A percentile compares a stretch with the other conserved stretches of the same genome.
phyloP scores from a whole-genome alignment of 2,797 vertebrate species.

The Eupleurogrammus muticus region DNA sequence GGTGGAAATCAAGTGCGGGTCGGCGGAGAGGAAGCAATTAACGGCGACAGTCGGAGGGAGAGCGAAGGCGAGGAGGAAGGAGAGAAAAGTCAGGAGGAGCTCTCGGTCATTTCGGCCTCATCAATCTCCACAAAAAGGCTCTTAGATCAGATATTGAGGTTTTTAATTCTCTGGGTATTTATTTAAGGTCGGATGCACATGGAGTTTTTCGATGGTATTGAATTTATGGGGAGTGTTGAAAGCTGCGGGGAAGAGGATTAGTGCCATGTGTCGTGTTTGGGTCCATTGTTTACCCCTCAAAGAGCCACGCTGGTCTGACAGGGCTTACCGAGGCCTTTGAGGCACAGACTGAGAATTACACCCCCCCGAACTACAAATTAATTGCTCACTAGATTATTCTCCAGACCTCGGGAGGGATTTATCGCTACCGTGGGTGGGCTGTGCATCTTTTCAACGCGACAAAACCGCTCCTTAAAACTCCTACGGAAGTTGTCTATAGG shows the following conservation, averaged over 20 bases:
- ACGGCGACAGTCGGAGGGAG: slow-evolving; percentile 41
- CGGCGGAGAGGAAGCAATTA: slow-evolving; percentile 71
- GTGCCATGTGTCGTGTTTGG: slow-evolving; percentile 23
- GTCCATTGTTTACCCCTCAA: slow-evolving; percentile 55
- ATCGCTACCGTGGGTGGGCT: background rate
- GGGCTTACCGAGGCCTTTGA: slow-evolving; percentile 8
- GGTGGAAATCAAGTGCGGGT: slow-evolving; percentile 66
- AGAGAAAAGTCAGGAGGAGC: slow-evolving; percentile 10
- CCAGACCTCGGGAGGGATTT: slow-evolving; percentile 19
- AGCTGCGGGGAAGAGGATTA: slow-evolving; percentile 62
- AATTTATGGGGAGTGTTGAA: slow-evolving; percentile 63
- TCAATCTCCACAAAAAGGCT: slow-evolving; percentile 13
- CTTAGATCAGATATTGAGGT: slow-evolving; percentile 38
- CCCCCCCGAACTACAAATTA: slow-evolving; percentile 16
- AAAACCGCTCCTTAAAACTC: background rate
- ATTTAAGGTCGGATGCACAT: slow-evolving; percentile 49
- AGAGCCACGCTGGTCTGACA: slow-evolving; percentile 11
- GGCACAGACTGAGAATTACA: slow-evolving; percentile 16
- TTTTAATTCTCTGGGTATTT: slow-evolving; percentile 38
- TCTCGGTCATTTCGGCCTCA: slow-evolving; percentile 33
- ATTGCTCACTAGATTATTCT: slow-evolving; percentile 35
- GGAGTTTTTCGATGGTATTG: slow-evolving; percentile 47
- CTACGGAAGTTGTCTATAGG: background rate
- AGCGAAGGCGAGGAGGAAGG: slow-evolving; percentile 11
- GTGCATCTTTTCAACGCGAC: background rate